Evolutionary conservation across 1,140 invertebrate species (phyloP).

Genomic region (Leptopilina clavipes): DNA sequence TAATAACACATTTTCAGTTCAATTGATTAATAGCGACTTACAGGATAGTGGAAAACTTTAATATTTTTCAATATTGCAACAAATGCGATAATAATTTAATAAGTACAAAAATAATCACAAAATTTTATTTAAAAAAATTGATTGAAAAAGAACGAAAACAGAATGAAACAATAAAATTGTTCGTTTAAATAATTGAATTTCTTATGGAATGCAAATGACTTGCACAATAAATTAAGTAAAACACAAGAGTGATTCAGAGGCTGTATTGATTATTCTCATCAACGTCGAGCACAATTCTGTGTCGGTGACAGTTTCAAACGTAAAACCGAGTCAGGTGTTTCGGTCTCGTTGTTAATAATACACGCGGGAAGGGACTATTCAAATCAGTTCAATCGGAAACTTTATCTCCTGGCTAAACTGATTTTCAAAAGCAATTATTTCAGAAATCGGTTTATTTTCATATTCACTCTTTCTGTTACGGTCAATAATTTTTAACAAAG

Average conservation of each 20-base stretch:
- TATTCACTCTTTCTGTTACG: no score
- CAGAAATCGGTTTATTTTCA: background rate
- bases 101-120: background rate
- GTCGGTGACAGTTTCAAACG: background rate
- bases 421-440: constrained; percentile 17
- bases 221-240: constrained; percentile 1
- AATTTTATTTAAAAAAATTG: background rate
- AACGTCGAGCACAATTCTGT: background rate
- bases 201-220: background rate
- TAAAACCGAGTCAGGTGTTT: background rate
- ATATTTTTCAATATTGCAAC: no score
- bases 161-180: background rate
- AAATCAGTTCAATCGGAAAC: constrained; percentile 16
- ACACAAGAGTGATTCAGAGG: background rate
- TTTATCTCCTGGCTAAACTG: constrained; percentile 6
- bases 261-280: constrained; percentile 19
- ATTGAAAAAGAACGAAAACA: no score
- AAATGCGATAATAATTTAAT: background rate
- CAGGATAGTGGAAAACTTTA: no score
- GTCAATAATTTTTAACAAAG: no score
- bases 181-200: background rate
- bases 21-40: background rate
- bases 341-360: constrained; percentile 8
- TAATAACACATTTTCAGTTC: background rate
- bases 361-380: background rate